Evolutionary conservation across 2,888 invertebrate species (phyloP), one percentile per base, ranked within the genome.

Genomic region (Cenopis cana): DNA sequence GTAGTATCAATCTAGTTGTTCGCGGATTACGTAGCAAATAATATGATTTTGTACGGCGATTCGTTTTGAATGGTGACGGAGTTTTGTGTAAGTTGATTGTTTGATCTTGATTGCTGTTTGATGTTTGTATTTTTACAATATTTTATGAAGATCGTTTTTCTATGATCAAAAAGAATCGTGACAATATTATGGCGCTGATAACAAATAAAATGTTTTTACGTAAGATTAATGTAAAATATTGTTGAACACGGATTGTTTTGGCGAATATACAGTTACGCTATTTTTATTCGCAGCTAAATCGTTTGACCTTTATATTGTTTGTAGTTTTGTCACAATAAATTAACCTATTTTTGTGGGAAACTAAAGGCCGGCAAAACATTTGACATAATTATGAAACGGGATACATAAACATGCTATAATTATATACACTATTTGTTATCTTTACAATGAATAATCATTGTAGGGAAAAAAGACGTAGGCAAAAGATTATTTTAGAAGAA

Each of bases 41-140:
- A 93, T 93, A 91, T 91, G 89, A 93, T 93, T 93, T 90, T 90
- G 90, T 90, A 93, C 93, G 93, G 91, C 90, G 91, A 93, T 93
- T 93, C 92, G 91, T 88, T 90, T 85, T 90, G 91, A 91, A 91
- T 89, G 91, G 92, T 91, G 85, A 82, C 79, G 76, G 79, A 78
- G 71, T 78, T 78, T 79, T 76, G 73, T 79, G 67, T 81, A 80
- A 70, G 17, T n/a, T 52, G 75, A 12, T 14, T 18, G 18, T 54
- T 1, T 6, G 6, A 55, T 82, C 78, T 90, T 86, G 88, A 85
- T 83, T 80, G 74, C 82, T 84, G 62, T 54, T 64, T 54, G 52
- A 64, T 64, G 64, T 38, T 62, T 52, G 29, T 38, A n/a, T 17
- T 52, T 60, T 52, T 24, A 18, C 14, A 12, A 24, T 54, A 52